Base-by-base conservation (phyloP, 2,888 invertebrate species). In the Cyclophora punctaria region DNA sequence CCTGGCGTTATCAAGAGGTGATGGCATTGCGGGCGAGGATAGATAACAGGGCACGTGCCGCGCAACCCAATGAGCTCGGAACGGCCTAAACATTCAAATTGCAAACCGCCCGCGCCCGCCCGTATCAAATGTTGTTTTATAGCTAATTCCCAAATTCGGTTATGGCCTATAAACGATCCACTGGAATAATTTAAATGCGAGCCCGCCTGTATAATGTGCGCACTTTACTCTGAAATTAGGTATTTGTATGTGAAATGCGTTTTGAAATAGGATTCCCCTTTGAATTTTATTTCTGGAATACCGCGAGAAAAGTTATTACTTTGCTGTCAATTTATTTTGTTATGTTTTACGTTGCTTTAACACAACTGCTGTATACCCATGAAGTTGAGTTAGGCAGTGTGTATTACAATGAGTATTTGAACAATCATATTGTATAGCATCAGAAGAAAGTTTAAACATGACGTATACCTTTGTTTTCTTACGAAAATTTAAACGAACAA, bases 81-180 rank as follows among this genome's bases (percentile, higher is more conserved):
- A 80, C 82, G 79, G 77, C 78, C 79, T 72, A 77, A 82, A 87
- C 81, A 85, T 88, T 87, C 86, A 87, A 87, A 88, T 88, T 83
- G 83, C 84, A 72, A 81, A 75, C 84, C 80, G 70, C 85, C 83
- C 85, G 84, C 86, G 83, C 83, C 83, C 78, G 80, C 85, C 86
- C 87, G 84, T 84, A 85, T 87, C 87, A 87, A 87, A 87, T 87
- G 88, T 86, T 88, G 88, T 88, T 88, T 88, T 88, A 88, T 88
- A 85, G 88, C 87, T 88, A 88, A 88, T 88, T 87, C 86, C 87
- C 83, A 87, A 88, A 88, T 88, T 88, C 87, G 76, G 88, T 88
- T 88, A 88, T 88, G 86, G 87, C 86, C 88, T 87, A 88, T 87
- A 88, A 88, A 88, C 88, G 88, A 88, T 88, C 85, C 86, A 81